These are phyloP conservation scores for Hyles euphorbiae DNA, from an alignment of 1,140 invertebrate genomes.

Conservation along the genomic window DNA sequence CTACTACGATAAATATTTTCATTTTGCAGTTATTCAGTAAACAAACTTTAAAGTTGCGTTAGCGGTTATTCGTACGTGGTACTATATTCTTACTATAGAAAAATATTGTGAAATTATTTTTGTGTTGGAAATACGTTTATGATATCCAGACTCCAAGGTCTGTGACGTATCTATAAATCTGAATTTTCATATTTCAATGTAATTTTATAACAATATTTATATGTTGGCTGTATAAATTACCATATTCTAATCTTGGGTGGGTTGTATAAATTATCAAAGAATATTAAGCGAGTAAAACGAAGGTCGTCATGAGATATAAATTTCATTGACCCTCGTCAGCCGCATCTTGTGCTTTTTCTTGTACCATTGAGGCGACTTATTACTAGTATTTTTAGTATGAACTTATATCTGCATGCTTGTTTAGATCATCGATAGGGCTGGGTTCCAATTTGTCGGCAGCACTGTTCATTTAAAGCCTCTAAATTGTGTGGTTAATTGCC, in stretches of 20 bases:
- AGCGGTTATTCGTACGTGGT: too few relatives aligned
- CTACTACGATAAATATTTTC: too few relatives aligned
- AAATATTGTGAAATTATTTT: too few relatives aligned
- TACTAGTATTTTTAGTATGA: too few relatives aligned
- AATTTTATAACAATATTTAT: conserved; percentile 1
- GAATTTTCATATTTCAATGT: neutral
- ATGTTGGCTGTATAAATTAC: neutral
- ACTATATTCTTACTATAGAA: too few relatives aligned
- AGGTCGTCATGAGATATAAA: conserved; percentile 3
- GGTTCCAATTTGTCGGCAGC: conserved; percentile 30
- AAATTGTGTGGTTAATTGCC: conserved; percentile 47
- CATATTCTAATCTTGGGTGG: too few relatives aligned
- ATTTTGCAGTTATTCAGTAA: too few relatives aligned
- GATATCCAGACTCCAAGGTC: too few relatives aligned
- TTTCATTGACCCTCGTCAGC: conserved; percentile 16
- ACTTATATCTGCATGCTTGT: conserved; percentile 20
- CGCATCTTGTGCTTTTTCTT: neutral
- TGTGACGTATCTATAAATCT: too few relatives aligned
- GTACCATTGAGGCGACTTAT: neutral
- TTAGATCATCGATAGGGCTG: conserved; percentile 31
- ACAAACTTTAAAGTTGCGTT: too few relatives aligned
- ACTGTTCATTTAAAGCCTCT: conserved; percentile 19
- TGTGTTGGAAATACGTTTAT: too few relatives aligned
- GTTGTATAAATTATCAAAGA: too few relatives aligned
- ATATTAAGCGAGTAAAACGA: neutral